phyloP scores from a whole-genome alignment of 2,113 vertebrate genomes.

The Melozone crissalis region DNA sequence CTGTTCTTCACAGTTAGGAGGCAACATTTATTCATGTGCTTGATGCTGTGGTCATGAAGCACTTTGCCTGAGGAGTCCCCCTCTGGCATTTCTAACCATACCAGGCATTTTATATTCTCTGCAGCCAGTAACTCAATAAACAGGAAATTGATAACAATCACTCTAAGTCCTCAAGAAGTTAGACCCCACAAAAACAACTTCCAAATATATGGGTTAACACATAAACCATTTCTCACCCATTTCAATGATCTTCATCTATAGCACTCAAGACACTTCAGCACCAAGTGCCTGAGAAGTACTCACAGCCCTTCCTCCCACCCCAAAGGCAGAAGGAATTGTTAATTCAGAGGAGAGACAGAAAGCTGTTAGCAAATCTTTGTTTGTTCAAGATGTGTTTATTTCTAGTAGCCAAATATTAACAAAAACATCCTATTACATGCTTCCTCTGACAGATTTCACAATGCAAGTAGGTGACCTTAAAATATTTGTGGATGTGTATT shows the following conservation, averaged over 20 bases:
- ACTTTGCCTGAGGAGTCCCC: background rate
- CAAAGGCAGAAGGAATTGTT: constrained; percentile 22
- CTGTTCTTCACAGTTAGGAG: background rate
- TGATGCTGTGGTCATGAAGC: background rate
- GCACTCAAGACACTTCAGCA: background rate
- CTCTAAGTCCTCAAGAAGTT: background rate
- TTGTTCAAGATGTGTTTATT: constrained; percentile 56
- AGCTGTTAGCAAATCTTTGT: constrained; percentile 51
- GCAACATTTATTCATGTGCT: background rate
- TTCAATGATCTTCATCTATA: background rate
- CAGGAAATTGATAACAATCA: background rate
- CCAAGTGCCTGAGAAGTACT: background rate
- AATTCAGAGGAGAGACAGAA: constrained; percentile 47
- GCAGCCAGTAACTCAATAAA: background rate
- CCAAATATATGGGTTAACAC: background rate
- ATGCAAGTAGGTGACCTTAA: constrained; percentile 42
- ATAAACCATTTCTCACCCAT: background rate
- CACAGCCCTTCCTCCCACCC: background rate
- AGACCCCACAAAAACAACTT: background rate
- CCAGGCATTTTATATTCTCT: background rate
- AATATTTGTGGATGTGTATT: background rate
- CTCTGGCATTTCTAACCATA: background rate
- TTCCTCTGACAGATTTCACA: constrained; percentile 28
- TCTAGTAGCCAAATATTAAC: constrained; percentile 61
- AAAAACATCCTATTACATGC: constrained; percentile 47